Evolutionary conservation across 2,113 vertebrate genomes (phyloP).

Genomic region (Chamaea fasciata): DNA sequence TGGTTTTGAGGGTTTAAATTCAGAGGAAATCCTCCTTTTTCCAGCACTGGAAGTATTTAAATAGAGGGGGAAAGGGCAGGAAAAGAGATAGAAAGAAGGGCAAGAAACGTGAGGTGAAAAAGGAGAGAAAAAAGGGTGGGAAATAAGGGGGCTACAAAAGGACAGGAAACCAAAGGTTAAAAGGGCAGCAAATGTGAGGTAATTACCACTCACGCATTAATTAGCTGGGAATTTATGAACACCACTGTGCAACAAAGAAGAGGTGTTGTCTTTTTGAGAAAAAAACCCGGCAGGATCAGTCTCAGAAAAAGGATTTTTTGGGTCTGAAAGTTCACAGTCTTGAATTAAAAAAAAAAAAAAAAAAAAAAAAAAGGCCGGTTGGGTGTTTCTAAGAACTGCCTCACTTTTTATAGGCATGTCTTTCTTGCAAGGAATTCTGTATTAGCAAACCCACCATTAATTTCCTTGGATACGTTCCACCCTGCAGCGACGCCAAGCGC

Average conservation of each 20-base stretch:
- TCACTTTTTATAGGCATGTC: neutral
- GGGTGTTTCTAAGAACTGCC: neutral
- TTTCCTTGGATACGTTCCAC: conserved; percentile 2
- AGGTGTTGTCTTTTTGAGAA: neutral
- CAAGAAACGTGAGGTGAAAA: neutral
- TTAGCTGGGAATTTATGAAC: neutral
- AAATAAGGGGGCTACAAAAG: neutral
- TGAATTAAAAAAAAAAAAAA: too few species aligned
- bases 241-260: neutral
- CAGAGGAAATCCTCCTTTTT: neutral
- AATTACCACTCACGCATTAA: neutral
- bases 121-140: fast-evolving
- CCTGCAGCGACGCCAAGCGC: neutral
- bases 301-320: neutral
- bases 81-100: neutral
- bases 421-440: neutral
- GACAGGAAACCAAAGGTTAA: neutral
- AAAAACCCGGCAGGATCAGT: neutral
- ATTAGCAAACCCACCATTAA: neutral
- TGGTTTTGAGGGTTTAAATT: neutral
- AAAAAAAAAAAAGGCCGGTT: neutral
- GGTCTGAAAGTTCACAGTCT: neutral
- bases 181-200: fast-evolving
- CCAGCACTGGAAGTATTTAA: neutral
- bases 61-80: neutral